Percentiles rank a stretch among this genome's conserved stretches.
phyloP scores from a whole-genome alignment of 2,888 invertebrate genomes.

The Sarcophaga rosellei region DNA sequence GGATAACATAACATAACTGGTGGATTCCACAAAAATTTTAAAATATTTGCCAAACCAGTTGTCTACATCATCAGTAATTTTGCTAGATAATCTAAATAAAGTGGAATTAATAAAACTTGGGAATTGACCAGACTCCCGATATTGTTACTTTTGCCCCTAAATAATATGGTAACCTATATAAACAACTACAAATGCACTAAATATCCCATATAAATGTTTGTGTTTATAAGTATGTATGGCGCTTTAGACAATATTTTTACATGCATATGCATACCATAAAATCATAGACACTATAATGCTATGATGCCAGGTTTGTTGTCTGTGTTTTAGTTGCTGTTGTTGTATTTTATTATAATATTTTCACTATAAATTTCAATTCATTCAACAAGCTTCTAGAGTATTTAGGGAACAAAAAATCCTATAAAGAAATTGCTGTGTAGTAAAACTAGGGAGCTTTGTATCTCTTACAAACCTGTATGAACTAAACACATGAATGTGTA shows the following conservation, averaged over 20 bases:
- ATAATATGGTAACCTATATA: conserved; percentile 33
- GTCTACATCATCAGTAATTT: too few species aligned
- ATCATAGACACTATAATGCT: conserved; percentile 49
- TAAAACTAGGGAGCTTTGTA: conserved; percentile 6
- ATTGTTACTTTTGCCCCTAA: conserved; percentile 5
- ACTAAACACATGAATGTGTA: background rate
- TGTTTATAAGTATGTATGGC: background rate
- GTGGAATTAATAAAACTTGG: too few species aligned
- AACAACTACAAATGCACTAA: background rate
- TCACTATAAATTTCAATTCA: conserved; percentile 48
- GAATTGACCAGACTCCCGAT: too few species aligned
- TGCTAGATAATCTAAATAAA: too few species aligned
- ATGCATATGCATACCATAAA: conserved; percentile 45
- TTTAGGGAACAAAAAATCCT: conserved; percentile 21
- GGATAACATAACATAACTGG: too few species aligned
- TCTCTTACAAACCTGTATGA: background rate
- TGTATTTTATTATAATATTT: conserved; percentile 49
- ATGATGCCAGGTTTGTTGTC: conserved; percentile 21
- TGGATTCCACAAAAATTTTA: too few species aligned
- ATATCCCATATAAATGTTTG: background rate
- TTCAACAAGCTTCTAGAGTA: conserved; percentile 40
- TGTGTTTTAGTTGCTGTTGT: background rate
- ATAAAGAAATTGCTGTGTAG: conserved; percentile 1
- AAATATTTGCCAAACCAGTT: too few species aligned
- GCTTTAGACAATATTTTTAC: conserved; percentile 34